Conservation (phyloP, 2,113 vertebrate species). For the Amphiprion percula region DNA sequence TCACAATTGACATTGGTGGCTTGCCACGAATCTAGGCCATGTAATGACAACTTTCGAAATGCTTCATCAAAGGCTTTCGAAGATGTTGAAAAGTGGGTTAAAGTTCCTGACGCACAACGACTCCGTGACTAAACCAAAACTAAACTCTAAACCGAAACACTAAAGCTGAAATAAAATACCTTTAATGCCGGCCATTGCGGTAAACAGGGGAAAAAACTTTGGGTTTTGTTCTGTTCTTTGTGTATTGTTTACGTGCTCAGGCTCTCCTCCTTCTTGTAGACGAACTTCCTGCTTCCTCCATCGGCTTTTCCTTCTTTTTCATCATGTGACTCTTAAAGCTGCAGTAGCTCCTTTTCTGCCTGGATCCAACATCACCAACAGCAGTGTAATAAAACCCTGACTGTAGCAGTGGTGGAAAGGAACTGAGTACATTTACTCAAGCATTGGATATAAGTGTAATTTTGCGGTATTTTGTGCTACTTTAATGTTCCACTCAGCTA, state of each 20-base stretch:
- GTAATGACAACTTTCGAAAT: slow-evolving; percentile 8
- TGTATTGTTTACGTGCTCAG: slow-evolving; percentile 57
- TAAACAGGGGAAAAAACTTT: not conserved
- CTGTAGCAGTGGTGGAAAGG: too few species aligned
- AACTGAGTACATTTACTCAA: too few species aligned
- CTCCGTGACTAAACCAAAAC: not conserved
- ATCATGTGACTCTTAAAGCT: slow-evolving; percentile 76
- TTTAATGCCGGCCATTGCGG: slow-evolving; percentile 85
- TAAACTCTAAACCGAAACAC: not conserved
- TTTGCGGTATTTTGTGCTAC: too few species aligned
- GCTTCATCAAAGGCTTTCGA: slow-evolving; percentile 4
- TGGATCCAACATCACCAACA: not conserved
- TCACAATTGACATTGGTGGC: not conserved
- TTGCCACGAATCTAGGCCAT: not conserved
- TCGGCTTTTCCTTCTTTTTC: slow-evolving; percentile 17
- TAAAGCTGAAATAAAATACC: slow-evolving; percentile 55
- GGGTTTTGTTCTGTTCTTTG: slow-evolving; percentile 46
- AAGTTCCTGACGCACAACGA: not conserved
- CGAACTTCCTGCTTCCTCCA: slow-evolving; percentile 73
- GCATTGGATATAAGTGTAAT: too few species aligned
- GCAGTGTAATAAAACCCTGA: not conserved
- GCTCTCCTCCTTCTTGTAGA: slow-evolving; percentile 9
- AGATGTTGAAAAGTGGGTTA: not conserved
- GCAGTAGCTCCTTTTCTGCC: slow-evolving; percentile 20
- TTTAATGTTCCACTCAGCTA: too few species aligned